Base-by-base conservation (phyloP, 2,113 vertebrate genomes). In the Nymphicus hollandicus region DNA sequence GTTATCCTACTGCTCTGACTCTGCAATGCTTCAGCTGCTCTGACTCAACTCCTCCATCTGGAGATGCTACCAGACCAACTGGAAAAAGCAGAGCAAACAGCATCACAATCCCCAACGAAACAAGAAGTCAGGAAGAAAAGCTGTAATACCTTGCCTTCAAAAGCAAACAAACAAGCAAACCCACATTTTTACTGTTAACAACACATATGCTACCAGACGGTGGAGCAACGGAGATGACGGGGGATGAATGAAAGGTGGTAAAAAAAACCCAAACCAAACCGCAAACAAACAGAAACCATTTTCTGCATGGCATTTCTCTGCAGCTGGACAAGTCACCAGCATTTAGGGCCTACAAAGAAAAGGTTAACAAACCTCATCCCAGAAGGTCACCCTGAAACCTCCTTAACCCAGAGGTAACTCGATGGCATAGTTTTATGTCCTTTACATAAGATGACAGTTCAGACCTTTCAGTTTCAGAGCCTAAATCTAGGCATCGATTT, bases 31-130 rank as follows among this genome's bases (percentile, higher is more conserved):
- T 95, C 91, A 95, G 91, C 92, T 93, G 86, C 87, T 95, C 91
- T 96, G 95, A 96, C 93, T 96, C 96, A 96, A 90, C 72, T 93
- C 88, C 84, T 93, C 95, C 96, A 97, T 93, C 93, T 95, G 95
- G 92, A 95, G 72, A 96, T 88, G 83, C 80, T 92, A 96, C 83
- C 86, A 95, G 80, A 96, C 77, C 95, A 96, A 95, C 88, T 93
- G 95, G 90, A 92, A 95, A 96, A 97, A 92, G 93, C 82, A 92
- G 88, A 89, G 93, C 90, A 91, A 95, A 76, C 43, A 88, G 72
- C 79, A 92, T 73, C 60, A 80, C 91, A 85, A 90, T 53, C 39
- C 69, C 71, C 93, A 93, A 18, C 1, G 2, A 94, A 91, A 83
- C 71, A 94, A 89, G 41, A 84, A 89, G 88, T 83, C 79, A 64